Evolutionary conservation across 2,113 vertebrate species (phyloP), one percentile per base, ranked within the genome.

Genomic region (Electrona antarctica): DNA sequence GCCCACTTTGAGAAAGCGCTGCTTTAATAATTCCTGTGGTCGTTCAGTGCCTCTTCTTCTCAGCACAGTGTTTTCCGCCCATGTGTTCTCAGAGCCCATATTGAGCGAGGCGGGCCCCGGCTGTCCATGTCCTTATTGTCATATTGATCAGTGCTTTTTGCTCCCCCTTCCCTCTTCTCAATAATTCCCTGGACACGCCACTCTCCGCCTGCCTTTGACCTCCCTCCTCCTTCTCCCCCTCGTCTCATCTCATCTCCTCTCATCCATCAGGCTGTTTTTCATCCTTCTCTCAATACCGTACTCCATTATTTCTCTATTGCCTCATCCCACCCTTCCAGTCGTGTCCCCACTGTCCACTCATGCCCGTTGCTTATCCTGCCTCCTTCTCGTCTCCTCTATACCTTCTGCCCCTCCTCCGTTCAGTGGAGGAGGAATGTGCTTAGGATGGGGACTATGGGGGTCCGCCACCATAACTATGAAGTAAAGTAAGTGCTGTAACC

Each of bases 341-440:
- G 4, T 33, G 5, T 45, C 8, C 15, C 59, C 29, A 6, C 29
- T 2, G 6, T 11, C 12, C 58, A 14, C 12, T 33, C 29, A 45
- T 12, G 11, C 29, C 59, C 6, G 6, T 8, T 29, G 7, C 9
- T 64, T 65, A 67, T 69, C 47, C 56, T 58, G 11, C 29, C 15
- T 15, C n/a, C 60, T 46, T 41, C 33, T 41, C 62, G n/a, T 11
- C 67, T 70, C 59, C 62, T 10, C 59, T 73, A 21, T 49, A 21
- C 67, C 67, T 76, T 66, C 64, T 66, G 28, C 28, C 28, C 69
- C 72, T 79, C 73, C 79, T 79, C 72, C 75, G 60, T 50, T 64
- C 65, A 69, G 76, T 78, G 78, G 78, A 83, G 84, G 74, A 81
- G 68, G 79, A 82, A 87, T 67, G 69, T 75, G 75, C 85, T 82